A percentile compares a stretch with the other conserved stretches of the same genome.
These are phyloP conservation scores for Leuciscus idus DNA, from an alignment of 2,113 vertebrate species.

Conservation along the genomic window DNA sequence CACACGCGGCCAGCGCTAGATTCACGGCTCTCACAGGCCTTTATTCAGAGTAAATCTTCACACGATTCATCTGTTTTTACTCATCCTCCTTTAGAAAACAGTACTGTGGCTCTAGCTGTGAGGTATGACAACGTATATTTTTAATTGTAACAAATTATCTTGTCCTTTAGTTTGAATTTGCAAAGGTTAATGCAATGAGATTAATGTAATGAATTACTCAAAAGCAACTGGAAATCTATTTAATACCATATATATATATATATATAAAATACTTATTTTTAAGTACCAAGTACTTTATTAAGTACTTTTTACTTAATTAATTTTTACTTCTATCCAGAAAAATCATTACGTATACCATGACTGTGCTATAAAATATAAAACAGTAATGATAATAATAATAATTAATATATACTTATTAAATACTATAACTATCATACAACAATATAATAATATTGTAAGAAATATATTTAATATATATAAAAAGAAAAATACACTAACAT, in stretches of 20 bases:
- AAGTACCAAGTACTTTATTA: too few species aligned
- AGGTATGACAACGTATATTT: not conserved
- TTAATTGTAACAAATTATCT: not conserved
- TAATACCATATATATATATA: not conserved
- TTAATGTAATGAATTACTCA: too few species aligned
- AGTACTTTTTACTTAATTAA: too few species aligned
- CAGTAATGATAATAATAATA: not conserved
- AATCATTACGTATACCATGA: not conserved
- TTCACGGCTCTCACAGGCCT: slow-evolving; percentile 1
- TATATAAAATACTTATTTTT: not conserved
- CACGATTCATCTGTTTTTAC: slow-evolving; percentile 27
- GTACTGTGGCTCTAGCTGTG: not conserved
- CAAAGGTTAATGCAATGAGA: not conserved
- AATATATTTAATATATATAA: not conserved
- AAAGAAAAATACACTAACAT: not conserved
- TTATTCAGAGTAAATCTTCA: slow-evolving; percentile 13
- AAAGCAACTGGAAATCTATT: not conserved
- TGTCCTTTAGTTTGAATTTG: not conserved
- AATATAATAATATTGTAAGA: not conserved
- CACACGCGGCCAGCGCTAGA: not conserved
- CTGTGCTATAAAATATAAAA: not conserved
- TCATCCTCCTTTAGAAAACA: not conserved
- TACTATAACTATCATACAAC: not conserved
- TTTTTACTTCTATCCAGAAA: not conserved
- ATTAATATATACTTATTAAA: not conserved